Percentiles rank a stretch among this genome's conserved stretches.
Conservation (phyloP, 1,140 invertebrate species). For the Hydropsyche tenuis region DNA sequence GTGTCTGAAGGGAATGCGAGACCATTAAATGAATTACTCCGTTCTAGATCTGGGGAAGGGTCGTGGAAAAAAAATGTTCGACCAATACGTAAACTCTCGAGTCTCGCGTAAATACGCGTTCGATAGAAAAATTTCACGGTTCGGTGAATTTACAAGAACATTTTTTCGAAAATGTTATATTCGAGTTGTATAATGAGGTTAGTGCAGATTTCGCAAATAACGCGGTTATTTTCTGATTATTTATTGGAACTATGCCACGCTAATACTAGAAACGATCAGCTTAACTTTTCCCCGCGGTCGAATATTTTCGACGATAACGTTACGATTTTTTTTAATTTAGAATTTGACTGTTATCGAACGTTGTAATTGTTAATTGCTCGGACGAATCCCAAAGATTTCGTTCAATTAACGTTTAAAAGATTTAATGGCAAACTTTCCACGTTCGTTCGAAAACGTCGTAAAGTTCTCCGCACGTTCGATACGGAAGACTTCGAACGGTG, state of each 20-base stretch:
- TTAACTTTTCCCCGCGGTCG: no score
- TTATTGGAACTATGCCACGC: constrained; percentile 12
- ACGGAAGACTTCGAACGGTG: not conserved
- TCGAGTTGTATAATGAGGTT: no score
- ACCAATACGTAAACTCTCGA: not conserved
- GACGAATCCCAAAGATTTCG: no score
- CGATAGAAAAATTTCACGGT: not conserved
- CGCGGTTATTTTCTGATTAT: constrained; percentile 6
- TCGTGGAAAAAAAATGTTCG: not conserved
- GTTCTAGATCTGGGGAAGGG: not conserved
- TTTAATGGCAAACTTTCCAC: not conserved
- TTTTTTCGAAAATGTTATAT: no score
- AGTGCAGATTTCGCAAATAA: not conserved
- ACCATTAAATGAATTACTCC: constrained; percentile 47
- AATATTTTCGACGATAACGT: no score
- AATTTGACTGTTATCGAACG: no score
- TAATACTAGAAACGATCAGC: no score
- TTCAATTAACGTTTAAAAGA: not conserved
- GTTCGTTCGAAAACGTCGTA: not conserved
- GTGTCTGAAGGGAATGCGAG: constrained; percentile 37
- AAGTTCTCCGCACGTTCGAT: constrained; percentile 11
- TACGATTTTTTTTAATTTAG: no score
- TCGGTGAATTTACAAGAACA: not conserved
- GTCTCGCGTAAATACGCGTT: not conserved
- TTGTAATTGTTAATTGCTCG: no score